Percentiles rank a stretch among this genome's conserved stretches.
These are phyloP conservation scores for Callyntrura sp. DNA, from an alignment of 2,888 invertebrate species.

Conservation along the genomic window DNA sequence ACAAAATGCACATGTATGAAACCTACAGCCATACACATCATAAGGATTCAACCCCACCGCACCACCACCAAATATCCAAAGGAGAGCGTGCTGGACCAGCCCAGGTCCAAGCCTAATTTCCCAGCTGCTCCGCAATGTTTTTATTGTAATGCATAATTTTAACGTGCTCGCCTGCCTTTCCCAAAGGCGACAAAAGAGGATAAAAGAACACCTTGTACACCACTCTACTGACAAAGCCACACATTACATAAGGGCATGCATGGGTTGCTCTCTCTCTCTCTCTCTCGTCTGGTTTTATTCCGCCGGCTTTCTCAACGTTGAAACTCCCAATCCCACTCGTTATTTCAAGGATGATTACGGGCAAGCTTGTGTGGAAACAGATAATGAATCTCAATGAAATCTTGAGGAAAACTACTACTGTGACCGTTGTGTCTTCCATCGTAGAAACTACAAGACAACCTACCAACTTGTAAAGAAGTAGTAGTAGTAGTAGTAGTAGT, in stretches of 20 bases:
- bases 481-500: neutral
- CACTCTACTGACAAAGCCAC: neutral
- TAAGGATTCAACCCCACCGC: slow-evolving; percentile 18
- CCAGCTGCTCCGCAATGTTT: slow-evolving; percentile 67
- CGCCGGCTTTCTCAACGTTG: slow-evolving; percentile 38
- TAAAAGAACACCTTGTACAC: slow-evolving; percentile 54
- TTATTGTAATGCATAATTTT: slow-evolving; percentile 77
- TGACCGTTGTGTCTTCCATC: slow-evolving; percentile 5
- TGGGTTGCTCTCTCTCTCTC: too few species aligned
- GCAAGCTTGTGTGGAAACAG: slow-evolving; percentile 63
- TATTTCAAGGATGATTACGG: slow-evolving; percentile 78
- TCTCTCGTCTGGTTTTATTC: slow-evolving; percentile 14
- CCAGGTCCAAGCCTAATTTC: slow-evolving; percentile 75
- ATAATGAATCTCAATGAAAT: slow-evolving; percentile 76
- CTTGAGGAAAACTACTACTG: slow-evolving; percentile 55
- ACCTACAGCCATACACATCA: neutral
- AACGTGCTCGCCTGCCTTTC: slow-evolving; percentile 59
- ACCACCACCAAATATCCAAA: slow-evolving; percentile 6
- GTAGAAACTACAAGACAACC: neutral
- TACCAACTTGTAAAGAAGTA: neutral
- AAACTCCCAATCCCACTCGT: slow-evolving; percentile 76
- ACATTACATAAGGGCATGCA: neutral
- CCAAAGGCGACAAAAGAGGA: slow-evolving; percentile 61
- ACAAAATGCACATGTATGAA: neutral
- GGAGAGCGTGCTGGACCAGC: slow-evolving; percentile 61